A percentile compares a stretch with the other conserved stretches of the same genome.
These are phyloP conservation scores for Pseudomugil gertrudae DNA, from an alignment of 2,797 vertebrate genomes.

Conservation along the genomic window DNA sequence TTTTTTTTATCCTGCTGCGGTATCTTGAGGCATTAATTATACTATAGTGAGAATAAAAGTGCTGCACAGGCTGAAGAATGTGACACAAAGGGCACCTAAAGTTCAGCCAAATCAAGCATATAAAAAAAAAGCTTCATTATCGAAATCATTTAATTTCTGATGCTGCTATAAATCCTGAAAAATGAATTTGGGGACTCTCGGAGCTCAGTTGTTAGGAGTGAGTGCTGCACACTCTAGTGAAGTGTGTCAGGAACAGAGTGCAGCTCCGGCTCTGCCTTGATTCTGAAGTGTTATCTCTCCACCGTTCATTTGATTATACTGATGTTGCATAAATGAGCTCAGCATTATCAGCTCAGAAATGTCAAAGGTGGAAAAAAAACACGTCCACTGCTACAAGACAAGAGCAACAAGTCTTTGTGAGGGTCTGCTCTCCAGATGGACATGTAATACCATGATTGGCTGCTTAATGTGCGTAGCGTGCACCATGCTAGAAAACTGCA, in stretches of 20 bases:
- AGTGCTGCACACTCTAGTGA: constrained; percentile 5
- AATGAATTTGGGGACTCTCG: constrained; percentile 17
- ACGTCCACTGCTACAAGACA: neutral
- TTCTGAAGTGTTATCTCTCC: constrained; percentile 3
- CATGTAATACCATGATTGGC: constrained; percentile 9
- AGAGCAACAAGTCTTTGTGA: constrained; percentile 10
- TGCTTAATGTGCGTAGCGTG: neutral
- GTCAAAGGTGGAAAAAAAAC: constrained; percentile 13
- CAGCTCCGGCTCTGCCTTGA: constrained; percentile 3
- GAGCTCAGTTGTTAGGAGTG: constrained; percentile 8
- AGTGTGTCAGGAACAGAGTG: constrained; percentile 27
- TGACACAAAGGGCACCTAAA: constrained; percentile 46
- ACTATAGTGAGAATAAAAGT: constrained; percentile 25
- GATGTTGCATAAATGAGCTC: constrained; percentile 17
- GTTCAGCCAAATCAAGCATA: constrained; percentile 54
- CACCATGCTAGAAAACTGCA: neutral
- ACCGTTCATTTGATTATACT: constrained; percentile 16
- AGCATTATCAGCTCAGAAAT: constrained; percentile 12
- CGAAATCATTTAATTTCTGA: constrained; percentile 56
- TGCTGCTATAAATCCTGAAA: constrained; percentile 44
- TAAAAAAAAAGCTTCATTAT: constrained; percentile 39
- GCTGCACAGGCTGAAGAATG: constrained; percentile 13
- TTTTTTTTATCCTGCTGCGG: constrained; percentile 2
- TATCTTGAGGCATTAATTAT: constrained; percentile 46
- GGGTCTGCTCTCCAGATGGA: constrained; percentile 1